These are phyloP conservation scores for Amphipyra berbera DNA, from an alignment of 2,888 invertebrate species.

Conservation along the genomic window DNA sequence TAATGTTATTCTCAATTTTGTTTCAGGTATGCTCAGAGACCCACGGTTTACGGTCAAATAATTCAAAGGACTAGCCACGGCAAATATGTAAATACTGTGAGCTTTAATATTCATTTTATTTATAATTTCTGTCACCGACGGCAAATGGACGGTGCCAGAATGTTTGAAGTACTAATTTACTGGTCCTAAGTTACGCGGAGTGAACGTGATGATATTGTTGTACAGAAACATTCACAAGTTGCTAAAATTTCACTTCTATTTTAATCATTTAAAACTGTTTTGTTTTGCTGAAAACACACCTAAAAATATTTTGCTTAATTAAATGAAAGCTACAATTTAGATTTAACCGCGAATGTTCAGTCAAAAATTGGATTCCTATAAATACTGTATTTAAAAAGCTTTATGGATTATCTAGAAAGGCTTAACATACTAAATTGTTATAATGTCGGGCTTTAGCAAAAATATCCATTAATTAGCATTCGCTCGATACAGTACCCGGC, in stretches of 20 bases:
- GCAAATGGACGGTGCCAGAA: slow-evolving; percentile 31
- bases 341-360: not conserved
- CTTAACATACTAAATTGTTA: slow-evolving; percentile 13
- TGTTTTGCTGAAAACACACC: slow-evolving; percentile 5
- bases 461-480: not conserved
- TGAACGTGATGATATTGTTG: slow-evolving; percentile 15
- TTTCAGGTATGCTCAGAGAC: slow-evolving; percentile 65
- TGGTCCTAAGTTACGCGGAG: slow-evolving; percentile 16
- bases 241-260: slow-evolving; percentile 11
- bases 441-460: not conserved
- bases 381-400: slow-evolving; percentile 14
- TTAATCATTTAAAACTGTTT: slow-evolving; percentile 10
- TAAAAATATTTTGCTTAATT: not conserved
- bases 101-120: slow-evolving; percentile 65
- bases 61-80: slow-evolving; percentile 35
- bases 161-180: slow-evolving; percentile 24
- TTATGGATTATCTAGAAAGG: not conserved
- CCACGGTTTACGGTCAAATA: slow-evolving; percentile 37
- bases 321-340: not conserved
- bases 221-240: slow-evolving; percentile 25
- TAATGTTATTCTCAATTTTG: slow-evolving; percentile 60
- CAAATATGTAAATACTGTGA: slow-evolving; percentile 60
- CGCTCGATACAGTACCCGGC: not conserved
- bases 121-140: slow-evolving; percentile 52
- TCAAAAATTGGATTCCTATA: slow-evolving; percentile 4